These are phyloP conservation scores for Rhyacophila brunnea DNA, from an alignment of 1,140 invertebrate genomes.

Conservation along the genomic window DNA sequence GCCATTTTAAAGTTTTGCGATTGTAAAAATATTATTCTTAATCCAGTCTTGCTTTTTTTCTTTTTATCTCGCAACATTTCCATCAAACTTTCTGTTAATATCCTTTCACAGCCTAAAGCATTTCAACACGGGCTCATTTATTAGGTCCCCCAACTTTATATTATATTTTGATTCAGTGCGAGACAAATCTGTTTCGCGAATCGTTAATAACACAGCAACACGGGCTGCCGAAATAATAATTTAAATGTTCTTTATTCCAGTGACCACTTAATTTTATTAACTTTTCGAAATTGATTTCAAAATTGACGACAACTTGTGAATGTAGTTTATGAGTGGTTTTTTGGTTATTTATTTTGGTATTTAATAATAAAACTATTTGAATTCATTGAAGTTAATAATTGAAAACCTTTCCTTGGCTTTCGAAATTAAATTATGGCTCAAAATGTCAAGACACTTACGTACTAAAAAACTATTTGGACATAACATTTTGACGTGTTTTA, in stretches of 20 bases:
- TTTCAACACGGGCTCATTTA: constrained; percentile 17
- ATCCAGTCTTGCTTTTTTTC: too few species aligned
- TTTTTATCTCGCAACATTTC: neutral
- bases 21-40: too few species aligned
- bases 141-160: constrained; percentile 13
- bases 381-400: too few species aligned
- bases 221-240: constrained; percentile 13
- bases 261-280: constrained; percentile 13
- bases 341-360: too few species aligned
- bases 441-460: too few species aligned
- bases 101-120: constrained; percentile 1
- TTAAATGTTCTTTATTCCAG: constrained; percentile 9
- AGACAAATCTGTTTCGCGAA: constrained; percentile 12
- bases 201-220: constrained; percentile 8
- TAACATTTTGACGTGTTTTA: too few species aligned
- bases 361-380: too few species aligned
- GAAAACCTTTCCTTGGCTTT: too few species aligned
- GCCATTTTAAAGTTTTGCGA: too few species aligned
- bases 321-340: too few species aligned
- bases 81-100: constrained; percentile 20
- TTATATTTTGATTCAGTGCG: constrained; percentile 9
- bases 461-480: too few species aligned
- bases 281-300: constrained; percentile 16
- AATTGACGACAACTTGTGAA: constrained; percentile 12
- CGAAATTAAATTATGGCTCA: too few species aligned